These are phyloP conservation scores for Tyto alba DNA, from an alignment of 2,113 vertebrate genomes.

Conservation along the genomic window DNA sequence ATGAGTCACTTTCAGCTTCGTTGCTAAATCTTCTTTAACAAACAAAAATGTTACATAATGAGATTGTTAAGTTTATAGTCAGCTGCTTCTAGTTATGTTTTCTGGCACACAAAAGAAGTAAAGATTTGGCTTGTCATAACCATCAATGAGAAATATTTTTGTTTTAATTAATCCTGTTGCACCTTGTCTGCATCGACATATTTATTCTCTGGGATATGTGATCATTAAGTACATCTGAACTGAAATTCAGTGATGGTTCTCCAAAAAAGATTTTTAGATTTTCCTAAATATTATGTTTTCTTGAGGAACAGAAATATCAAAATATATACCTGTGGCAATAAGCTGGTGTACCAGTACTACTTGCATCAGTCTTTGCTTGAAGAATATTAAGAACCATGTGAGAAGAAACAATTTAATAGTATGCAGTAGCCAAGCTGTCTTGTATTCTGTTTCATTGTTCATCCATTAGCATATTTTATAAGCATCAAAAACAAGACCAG, in stretches of 20 bases:
- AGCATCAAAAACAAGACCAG: not conserved
- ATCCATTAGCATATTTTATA: not conserved
- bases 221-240: not conserved
- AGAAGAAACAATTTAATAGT: not conserved
- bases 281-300: not conserved
- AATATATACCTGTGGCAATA: not conserved
- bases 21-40: not conserved
- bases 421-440: not conserved
- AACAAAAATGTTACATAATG: not conserved
- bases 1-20: not conserved
- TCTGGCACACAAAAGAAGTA: not conserved
- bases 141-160: not conserved
- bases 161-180: not conserved
- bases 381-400: not conserved
- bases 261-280: not conserved
- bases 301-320: not conserved
- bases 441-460: not conserved
- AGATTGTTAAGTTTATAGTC: not conserved
- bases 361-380: not conserved
- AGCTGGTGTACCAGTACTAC: not conserved
- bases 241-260: not conserved
- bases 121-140: not conserved
- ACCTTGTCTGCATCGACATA: not conserved
- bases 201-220: not conserved
- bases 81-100: not conserved